Evolutionary conservation across 2,113 vertebrate species (phyloP).

Genomic region (Origma solitaria): DNA sequence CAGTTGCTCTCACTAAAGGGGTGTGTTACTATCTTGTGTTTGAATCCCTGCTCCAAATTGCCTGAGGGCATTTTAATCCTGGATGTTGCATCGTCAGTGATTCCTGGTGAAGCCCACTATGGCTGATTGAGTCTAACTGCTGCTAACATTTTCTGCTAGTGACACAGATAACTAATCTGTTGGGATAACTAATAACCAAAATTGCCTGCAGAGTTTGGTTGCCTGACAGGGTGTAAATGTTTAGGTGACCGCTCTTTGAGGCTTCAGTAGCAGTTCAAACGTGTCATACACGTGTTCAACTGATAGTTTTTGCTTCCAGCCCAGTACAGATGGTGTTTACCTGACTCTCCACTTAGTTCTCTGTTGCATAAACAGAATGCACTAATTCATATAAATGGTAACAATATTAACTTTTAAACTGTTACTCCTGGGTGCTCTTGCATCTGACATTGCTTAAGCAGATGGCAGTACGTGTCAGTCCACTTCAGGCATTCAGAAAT

Average conservation of each 20-base stretch:
- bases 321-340: neutral
- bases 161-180: neutral
- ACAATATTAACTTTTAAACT: neutral
- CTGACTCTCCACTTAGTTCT: neutral
- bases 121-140: neutral
- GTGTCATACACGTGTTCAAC: neutral
- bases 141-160: neutral
- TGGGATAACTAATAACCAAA: neutral
- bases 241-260: neutral
- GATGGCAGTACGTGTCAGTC: neutral
- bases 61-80: neutral
- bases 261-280: neutral
- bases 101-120: neutral
- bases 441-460: neutral
- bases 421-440: neutral
- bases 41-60: neutral
- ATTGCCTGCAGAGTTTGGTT: neutral
- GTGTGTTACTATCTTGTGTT: neutral
- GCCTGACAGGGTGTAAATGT: neutral
- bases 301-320: neutral
- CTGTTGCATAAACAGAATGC: neutral
- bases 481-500: neutral
- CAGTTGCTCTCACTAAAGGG: neutral
- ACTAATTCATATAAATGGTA: neutral
- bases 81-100: neutral